Evolutionary conservation across 2,113 vertebrate species (phyloP).

Genomic region (Larimichthys crocea): DNA sequence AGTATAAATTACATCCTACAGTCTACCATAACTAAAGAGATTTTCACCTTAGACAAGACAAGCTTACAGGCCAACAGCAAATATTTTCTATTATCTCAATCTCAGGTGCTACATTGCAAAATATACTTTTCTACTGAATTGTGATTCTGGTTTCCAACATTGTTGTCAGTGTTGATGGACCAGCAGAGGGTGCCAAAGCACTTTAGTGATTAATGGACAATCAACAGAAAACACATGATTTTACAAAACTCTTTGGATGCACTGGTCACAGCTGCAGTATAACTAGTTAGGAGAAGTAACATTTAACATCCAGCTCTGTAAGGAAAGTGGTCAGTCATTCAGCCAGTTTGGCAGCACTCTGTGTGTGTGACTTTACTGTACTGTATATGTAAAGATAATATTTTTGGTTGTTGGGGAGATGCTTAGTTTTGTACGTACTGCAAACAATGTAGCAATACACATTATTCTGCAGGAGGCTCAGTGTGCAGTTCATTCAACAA

Average conservation of each 20-base stretch:
- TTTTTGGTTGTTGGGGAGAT: background rate
- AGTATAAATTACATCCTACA: background rate
- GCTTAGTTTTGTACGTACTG: background rate
- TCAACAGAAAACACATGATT: background rate
- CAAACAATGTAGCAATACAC: background rate
- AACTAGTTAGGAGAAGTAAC: background rate
- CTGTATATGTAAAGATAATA: background rate
- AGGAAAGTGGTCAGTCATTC: background rate
- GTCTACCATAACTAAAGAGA: background rate
- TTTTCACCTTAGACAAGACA: background rate
- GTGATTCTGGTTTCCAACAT: background rate
- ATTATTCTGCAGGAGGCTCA: background rate
- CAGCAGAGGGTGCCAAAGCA: conserved; percentile 21
- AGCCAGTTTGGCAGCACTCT: background rate
- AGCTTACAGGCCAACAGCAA: background rate
- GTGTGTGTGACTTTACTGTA: background rate
- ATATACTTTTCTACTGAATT: background rate
- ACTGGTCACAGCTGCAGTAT: background rate
- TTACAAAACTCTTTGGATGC: background rate
- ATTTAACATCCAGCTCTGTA: background rate
- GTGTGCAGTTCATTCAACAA: background rate
- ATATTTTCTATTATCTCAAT: background rate
- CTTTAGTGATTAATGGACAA: background rate
- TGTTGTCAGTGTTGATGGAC: background rate
- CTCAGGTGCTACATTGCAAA: background rate